Conservation (phyloP, 2,797 vertebrate species). For the Hemitrygon akajei region DNA sequence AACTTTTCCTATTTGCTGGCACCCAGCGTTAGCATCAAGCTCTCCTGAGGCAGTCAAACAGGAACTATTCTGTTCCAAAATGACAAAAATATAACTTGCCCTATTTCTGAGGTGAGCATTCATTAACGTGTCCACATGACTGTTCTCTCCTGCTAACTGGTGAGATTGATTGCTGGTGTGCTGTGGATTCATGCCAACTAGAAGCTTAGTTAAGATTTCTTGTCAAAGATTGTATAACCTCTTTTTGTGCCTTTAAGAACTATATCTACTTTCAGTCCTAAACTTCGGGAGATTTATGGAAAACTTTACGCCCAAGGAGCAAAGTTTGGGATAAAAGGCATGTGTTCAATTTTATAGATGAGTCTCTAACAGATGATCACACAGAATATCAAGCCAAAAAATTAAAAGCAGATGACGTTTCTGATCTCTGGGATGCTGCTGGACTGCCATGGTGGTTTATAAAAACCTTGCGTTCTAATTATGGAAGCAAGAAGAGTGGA, state of each 20-base stretch:
- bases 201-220: background rate
- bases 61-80: background rate
- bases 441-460: slow-evolving; percentile 98
- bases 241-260: background rate
- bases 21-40: background rate
- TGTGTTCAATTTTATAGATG: slow-evolving; percentile 28
- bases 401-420: slow-evolving; percentile 76
- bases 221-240: background rate
- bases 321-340: background rate
- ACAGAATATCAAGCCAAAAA: slow-evolving; percentile 54
- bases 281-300: background rate
- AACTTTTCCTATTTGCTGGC: background rate
- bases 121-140: background rate
- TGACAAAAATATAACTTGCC: background rate
- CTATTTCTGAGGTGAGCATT: too few species aligned
- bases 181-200: background rate
- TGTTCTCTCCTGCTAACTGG: background rate
- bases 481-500: slow-evolving; percentile 81
- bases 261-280: background rate
- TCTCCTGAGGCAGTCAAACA: background rate
- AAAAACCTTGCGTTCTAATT: slow-evolving; percentile 87
- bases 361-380: slow-evolving; percentile 1
- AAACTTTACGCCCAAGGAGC: background rate
- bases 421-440: slow-evolving; percentile 91
- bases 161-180: background rate